phyloP scores from a whole-genome alignment of 92 coral and sea anemone species.

The Porites evermanni region DNA sequence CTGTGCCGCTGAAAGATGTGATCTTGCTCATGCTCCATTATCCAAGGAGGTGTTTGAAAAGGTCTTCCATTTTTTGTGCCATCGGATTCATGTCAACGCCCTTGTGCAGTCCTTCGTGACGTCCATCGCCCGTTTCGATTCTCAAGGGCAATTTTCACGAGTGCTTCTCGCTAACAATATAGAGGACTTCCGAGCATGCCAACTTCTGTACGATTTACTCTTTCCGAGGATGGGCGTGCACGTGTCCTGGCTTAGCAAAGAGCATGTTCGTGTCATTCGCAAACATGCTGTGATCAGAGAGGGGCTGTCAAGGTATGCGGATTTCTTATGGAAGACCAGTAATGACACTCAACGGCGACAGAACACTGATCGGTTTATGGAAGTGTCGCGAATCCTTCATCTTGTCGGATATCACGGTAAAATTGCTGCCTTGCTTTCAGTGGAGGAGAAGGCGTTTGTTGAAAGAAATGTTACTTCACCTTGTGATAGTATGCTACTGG shows the following conservation, averaged over 20 bases:
- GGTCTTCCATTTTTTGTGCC: slow-evolving; percentile 42
- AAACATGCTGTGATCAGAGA: slow-evolving; percentile 39
- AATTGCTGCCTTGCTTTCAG: slow-evolving; percentile 48
- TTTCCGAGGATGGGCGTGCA: slow-evolving; percentile 69
- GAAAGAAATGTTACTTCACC: background rate
- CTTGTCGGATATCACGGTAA: slow-evolving; percentile 60
- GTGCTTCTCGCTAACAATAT: slow-evolving; percentile 34
- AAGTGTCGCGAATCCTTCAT: slow-evolving; percentile 66
- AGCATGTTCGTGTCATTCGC: slow-evolving; percentile 51
- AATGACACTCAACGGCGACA: slow-evolving; percentile 52
- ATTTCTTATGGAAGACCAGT: slow-evolving; percentile 55
- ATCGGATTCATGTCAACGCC: slow-evolving; percentile 61
- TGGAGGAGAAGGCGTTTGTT: slow-evolving; percentile 67
- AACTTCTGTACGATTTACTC: slow-evolving; percentile 57
- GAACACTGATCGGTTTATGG: slow-evolving; percentile 64
- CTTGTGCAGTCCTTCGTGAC: slow-evolving; percentile 54
- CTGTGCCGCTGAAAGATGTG: slow-evolving; percentile 56
- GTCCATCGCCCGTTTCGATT: slow-evolving; percentile 44
- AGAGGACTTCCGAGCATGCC: slow-evolving; percentile 62
- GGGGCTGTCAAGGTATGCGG: slow-evolving; percentile 65
- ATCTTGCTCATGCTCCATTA: slow-evolving; percentile 37
- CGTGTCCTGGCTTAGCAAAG: slow-evolving; percentile 46
- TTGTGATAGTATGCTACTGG: slow-evolving; percentile 64
- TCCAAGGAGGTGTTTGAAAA: slow-evolving; percentile 53
- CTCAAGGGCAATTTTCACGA: slow-evolving; percentile 33